Conservation (phyloP, 2,888 invertebrate genomes). For the Meganola albula region DNA sequence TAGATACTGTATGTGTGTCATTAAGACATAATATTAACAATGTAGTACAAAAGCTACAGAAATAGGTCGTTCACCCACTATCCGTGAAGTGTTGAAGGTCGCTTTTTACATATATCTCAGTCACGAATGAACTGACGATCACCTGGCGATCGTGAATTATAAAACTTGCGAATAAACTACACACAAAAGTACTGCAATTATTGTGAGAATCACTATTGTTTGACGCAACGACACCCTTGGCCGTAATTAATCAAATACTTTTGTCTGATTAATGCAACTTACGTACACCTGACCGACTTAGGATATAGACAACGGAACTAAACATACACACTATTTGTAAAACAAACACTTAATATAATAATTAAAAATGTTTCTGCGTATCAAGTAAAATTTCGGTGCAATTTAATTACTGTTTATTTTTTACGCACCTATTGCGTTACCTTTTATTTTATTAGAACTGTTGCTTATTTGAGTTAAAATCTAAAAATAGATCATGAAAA, state of each 20-base stretch:
- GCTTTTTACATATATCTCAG: constrained; percentile 39
- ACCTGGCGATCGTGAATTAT: constrained; percentile 26
- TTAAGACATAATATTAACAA: constrained; percentile 10
- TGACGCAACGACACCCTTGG: constrained; percentile 36
- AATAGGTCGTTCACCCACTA: constrained; percentile 52
- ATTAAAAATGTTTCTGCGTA: no score
- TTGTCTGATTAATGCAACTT: constrained; percentile 24
- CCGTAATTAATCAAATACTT: constrained; percentile 39
- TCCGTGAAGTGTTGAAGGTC: constrained; percentile 39
- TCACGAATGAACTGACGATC: constrained; percentile 33
- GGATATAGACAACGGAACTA: not conserved
- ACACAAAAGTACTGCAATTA: constrained; percentile 34
- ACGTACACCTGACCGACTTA: constrained; percentile 20
- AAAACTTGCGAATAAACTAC: constrained; percentile 24
- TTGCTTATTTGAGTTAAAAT: no score
- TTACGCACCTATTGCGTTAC: no score
- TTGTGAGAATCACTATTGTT: constrained; percentile 39
- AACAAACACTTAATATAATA: no score
- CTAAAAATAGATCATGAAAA: no score
- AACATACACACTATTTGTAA: not conserved
- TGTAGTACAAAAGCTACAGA: constrained; percentile 6
- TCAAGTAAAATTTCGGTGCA: no score
- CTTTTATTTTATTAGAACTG: no score
- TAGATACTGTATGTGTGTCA: constrained; percentile 4
- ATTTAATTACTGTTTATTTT: no score